These are phyloP conservation scores for Microhierax caerulescens DNA, from an alignment of 2,797 vertebrate species.

Conservation along the genomic window DNA sequence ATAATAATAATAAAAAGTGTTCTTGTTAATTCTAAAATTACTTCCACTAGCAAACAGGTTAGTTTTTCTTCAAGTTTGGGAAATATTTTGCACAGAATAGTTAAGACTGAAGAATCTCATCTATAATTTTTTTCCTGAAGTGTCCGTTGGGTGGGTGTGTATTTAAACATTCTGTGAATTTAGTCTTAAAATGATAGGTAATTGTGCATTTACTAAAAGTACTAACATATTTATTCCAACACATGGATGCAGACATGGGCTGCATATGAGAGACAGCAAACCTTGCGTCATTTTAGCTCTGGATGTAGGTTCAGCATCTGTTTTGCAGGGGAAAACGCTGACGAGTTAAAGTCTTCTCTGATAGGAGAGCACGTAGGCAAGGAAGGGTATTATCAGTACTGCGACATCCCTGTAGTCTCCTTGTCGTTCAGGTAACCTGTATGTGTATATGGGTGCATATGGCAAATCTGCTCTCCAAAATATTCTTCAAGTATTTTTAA, in stretches of 20 bases:
- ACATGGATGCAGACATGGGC: neutral
- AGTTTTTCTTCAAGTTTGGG: neutral
- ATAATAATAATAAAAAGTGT: slow-evolving; percentile 46
- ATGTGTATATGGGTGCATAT: accelerated
- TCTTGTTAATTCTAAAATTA: slow-evolving; percentile 45
- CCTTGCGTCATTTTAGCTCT: neutral
- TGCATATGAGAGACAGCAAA: neutral
- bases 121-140: neutral
- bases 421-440: neutral
- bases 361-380: neutral
- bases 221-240: neutral
- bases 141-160: neutral
- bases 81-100: neutral
- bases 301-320: neutral
- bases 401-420: neutral
- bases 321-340: neutral
- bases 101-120: neutral
- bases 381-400: neutral
- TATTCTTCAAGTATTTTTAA: neutral
- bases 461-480: neutral
- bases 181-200: neutral
- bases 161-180: neutral
- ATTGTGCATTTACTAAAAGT: slow-evolving; percentile 13
- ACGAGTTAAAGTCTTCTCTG: neutral
- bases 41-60: slow-evolving; percentile 13